Evolutionary conservation across 1,140 invertebrate genomes (phyloP).

Genomic region (Sitodiplosis mosellana): DNA sequence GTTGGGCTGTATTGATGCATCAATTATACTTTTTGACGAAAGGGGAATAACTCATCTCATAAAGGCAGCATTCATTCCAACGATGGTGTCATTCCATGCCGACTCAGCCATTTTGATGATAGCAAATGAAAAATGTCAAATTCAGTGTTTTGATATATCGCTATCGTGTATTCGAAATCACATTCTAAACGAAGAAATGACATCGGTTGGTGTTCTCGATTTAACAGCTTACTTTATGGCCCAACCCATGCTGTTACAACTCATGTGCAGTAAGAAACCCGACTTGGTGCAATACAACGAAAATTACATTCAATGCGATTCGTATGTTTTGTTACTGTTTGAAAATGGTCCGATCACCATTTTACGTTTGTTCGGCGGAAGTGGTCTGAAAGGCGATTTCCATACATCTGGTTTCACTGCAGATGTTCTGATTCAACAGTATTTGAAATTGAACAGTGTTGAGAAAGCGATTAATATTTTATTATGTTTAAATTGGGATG

Average conservation of each 20-base stretch:
- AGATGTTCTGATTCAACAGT: constrained; percentile 41
- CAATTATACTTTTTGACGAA: constrained; percentile 51
- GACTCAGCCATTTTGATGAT: constrained; percentile 46
- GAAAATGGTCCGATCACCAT: constrained; percentile 34
- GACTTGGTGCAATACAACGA: constrained; percentile 27
- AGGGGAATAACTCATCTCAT: constrained; percentile 38
- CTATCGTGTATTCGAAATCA: constrained; percentile 46
- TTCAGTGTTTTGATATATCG: constrained; percentile 60
- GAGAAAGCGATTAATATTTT: constrained; percentile 52
- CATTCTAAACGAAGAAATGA: constrained; percentile 44
- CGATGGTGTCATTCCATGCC: constrained; percentile 50
- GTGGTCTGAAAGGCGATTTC: constrained; percentile 20
- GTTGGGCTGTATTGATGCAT: constrained; percentile 56
- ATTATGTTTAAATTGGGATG: constrained; percentile 50
- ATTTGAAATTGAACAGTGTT: constrained; percentile 39
- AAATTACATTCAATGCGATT: constrained; percentile 27
- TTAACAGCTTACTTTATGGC: constrained; percentile 46
- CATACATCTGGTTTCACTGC: constrained; percentile 30
- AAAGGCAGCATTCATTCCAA: constrained; percentile 30
- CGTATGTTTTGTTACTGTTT: constrained; percentile 34
- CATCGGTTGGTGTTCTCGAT: constrained; percentile 40
- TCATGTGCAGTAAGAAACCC: constrained; percentile 35
- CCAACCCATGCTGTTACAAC: constrained; percentile 33
- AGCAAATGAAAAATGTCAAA: constrained; percentile 49
- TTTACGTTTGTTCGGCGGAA: constrained; percentile 18